phyloP scores from a whole-genome alignment of 2,888 invertebrate species.

The Nipponacmea schrenckii region DNA sequence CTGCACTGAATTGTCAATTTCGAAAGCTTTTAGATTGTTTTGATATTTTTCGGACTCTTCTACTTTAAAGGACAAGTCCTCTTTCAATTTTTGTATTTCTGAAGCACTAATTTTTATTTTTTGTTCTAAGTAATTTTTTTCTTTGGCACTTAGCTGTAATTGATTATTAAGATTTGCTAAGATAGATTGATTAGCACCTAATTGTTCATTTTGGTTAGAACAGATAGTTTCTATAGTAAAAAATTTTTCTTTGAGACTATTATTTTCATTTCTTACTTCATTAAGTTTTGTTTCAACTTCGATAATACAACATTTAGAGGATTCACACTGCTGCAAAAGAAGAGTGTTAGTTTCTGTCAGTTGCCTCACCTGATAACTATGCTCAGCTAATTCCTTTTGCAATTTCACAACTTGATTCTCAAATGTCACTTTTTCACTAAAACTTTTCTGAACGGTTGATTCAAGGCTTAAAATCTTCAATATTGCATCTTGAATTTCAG shows the following conservation, averaged over 20 bases:
- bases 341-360: constrained; percentile 38
- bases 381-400: constrained; percentile 18
- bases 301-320: constrained; percentile 26
- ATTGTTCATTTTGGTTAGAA: neutral
- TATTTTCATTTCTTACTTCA: neutral
- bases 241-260: constrained; percentile 1
- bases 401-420: constrained; percentile 4
- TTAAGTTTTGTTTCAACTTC: constrained; percentile 14
- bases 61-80: neutral
- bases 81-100: neutral
- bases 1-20: neutral
- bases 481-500: constrained; percentile 22
- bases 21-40: neutral
- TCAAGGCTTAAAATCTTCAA: constrained; percentile 26
- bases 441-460: constrained; percentile 25
- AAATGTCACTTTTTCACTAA: constrained; percentile 31
- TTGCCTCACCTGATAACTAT: constrained; percentile 35
- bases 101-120: neutral
- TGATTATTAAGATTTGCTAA: neutral
- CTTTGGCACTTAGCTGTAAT: neutral
- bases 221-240: constrained; percentile 7
- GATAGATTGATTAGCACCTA: neutral
- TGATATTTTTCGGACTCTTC: neutral
- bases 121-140: neutral
- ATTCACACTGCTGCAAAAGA: constrained; percentile 35